These are phyloP conservation scores for Holotrichia oblita DNA, from an alignment of 1,140 invertebrate species.

Conservation along the genomic window DNA sequence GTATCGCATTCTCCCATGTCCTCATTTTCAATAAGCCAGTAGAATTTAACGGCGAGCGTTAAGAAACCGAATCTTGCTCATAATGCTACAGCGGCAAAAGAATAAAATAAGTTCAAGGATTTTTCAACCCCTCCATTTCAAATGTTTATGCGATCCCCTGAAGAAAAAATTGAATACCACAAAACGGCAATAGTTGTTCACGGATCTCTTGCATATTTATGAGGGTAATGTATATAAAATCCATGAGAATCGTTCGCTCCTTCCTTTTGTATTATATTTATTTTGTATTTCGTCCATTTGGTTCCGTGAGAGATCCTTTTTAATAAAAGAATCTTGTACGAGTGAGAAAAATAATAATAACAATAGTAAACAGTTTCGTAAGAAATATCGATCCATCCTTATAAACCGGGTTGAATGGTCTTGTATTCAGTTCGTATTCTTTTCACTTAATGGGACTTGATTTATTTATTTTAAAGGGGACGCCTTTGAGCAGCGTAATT, in stretches of 20 bases:
- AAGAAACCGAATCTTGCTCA: not conserved
- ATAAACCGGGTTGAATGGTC: not conserved
- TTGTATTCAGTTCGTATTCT: slow-evolving; percentile 15
- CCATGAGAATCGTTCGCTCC: not conserved
- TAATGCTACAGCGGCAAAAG: not conserved
- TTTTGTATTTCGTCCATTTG: not conserved
- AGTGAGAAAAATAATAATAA: slow-evolving; percentile 4
- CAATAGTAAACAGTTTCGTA: not conserved
- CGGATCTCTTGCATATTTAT: slow-evolving; percentile 25
- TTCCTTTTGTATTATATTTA: not conserved
- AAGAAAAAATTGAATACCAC: slow-evolving; percentile 2
- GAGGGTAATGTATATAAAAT: slow-evolving; percentile 12
- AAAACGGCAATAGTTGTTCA: slow-evolving; percentile 20
- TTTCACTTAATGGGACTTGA: slow-evolving; percentile 26
- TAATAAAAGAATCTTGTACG: not conserved
- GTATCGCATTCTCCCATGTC: not conserved
- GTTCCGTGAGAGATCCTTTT: slow-evolving; percentile 7
- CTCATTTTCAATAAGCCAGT: slow-evolving; percentile 27
- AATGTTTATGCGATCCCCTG: not conserved
- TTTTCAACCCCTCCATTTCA: not conserved
- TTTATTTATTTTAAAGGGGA: slow-evolving; percentile 1
- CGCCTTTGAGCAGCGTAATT: slow-evolving; percentile 22
- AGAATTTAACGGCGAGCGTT: slow-evolving; percentile 6
- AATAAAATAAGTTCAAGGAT: slow-evolving; percentile 22
- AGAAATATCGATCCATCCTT: slow-evolving; percentile 8